Base-by-base conservation (phyloP, 1,140 invertebrate genomes). In the Pectinophora gossypiella region DNA sequence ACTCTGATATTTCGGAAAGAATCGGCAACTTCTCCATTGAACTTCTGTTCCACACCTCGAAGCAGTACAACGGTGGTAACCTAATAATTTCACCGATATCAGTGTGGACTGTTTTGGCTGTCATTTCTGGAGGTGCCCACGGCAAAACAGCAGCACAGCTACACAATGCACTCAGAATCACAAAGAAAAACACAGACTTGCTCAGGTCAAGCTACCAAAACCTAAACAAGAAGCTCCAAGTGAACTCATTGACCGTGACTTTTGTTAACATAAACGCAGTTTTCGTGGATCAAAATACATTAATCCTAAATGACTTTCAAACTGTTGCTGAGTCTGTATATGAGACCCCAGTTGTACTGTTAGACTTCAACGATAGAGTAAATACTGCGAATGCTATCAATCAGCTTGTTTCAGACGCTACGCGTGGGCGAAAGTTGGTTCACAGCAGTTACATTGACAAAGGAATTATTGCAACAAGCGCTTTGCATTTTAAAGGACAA, bases 401-500 rank as follows among this genome's bases (percentile, higher is more conserved):
- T 68, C 58, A 83, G 9, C 92, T 90, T 76, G 90, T 95, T 10
- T 87, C 87, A 12, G 65, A 84, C 15, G 74, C 85, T 6, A 96
- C 95, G 0, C 84, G 88, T 13, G 90, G 92, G 1, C 89, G 91
- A 23, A 84, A 91, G 13, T 76, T 95, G 1, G 81, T 94, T 6
- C 80, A 88, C 16, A 68, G 80, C 32, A 87, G 54, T 53, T 68
- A 90, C 19, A 27, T 32, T 6, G 77, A 91, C 46, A 92, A 93
- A 0, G 83, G 88, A 56, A 80, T 96, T 57, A 76, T 97, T 1
- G 71, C 97, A 15, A 91, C 93, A 0, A 96, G 95, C 64, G 92
- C 93, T 0, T 77, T 97, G 15, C 95, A 93, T 69, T 97, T 97
- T 81, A 96, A 95, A 86, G 95, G 94, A 10, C 82, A 89, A 20